phyloP scores from a whole-genome alignment of 2,113 vertebrate genomes.

The Eonycteris spelaea region DNA sequence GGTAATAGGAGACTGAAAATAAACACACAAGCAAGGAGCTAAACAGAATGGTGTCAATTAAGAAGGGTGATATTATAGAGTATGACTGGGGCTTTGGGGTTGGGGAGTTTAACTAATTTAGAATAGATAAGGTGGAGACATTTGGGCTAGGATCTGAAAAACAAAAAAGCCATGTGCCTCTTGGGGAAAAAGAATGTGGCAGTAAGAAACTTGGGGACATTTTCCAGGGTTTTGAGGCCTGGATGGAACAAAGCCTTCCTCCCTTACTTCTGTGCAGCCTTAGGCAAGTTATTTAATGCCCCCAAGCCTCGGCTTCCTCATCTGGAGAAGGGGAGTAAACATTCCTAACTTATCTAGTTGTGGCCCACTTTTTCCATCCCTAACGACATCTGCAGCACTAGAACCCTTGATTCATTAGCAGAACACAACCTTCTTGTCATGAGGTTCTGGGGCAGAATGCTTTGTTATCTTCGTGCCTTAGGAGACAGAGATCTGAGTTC shows the following conservation, averaged over 20 bases:
- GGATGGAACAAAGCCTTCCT: neutral
- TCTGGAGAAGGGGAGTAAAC: neutral
- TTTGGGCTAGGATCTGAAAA: neutral
- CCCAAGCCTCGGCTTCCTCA: neutral
- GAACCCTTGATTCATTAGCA: neutral
- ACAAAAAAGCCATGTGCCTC: neutral
- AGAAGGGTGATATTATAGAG: neutral
- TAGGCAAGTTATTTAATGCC: neutral
- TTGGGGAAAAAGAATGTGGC: neutral
- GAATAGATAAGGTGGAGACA: neutral
- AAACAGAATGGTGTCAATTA: neutral
- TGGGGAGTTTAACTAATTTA: neutral
- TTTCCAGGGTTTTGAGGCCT: neutral
- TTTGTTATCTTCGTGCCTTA: neutral
- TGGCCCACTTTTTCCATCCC: neutral
- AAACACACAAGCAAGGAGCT: neutral
- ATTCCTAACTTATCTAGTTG: neutral
- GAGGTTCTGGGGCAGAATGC: neutral
- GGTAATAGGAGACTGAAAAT: neutral
- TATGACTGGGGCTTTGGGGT: accelerated
- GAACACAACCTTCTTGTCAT: neutral
- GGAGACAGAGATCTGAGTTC: neutral
- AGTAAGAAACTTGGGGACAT: neutral
- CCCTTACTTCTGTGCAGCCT: neutral
- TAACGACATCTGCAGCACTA: neutral